Percentiles rank a stretch among this genome's conserved stretches.
These are phyloP conservation scores for Ganaspis brasiliensis DNA, from an alignment of 2,888 invertebrate species.

Conservation along the genomic window DNA sequence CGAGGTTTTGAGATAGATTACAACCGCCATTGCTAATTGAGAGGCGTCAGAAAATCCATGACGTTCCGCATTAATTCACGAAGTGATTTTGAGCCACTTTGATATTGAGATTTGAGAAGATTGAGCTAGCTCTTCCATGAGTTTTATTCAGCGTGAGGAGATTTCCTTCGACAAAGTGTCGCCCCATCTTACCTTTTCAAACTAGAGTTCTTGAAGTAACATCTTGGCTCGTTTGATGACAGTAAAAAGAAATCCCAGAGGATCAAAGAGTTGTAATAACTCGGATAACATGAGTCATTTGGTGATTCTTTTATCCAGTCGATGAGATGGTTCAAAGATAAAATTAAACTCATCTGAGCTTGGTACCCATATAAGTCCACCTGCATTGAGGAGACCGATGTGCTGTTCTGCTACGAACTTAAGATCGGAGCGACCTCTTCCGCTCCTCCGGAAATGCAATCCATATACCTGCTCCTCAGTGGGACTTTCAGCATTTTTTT, in stretches of 20 bases:
- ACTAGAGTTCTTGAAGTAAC: constrained; percentile 51
- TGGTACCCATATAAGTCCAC: constrained; percentile 49
- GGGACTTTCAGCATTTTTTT: too few relatives aligned
- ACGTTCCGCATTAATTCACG: too few relatives aligned
- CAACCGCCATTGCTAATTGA: too few relatives aligned
- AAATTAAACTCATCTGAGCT: neutral
- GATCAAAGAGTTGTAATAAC: constrained; percentile 51
- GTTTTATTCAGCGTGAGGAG: constrained; percentile 40
- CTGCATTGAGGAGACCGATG: constrained; percentile 42
- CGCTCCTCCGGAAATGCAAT: constrained; percentile 32
- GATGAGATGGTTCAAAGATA: neutral
- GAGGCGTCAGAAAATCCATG: too few relatives aligned
- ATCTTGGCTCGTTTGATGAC: constrained; percentile 46
- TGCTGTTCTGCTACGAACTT: constrained; percentile 41
- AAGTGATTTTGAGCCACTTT: constrained; percentile 53
- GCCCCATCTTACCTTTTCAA: constrained; percentile 54
- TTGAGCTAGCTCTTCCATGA: constrained; percentile 51
- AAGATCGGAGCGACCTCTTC: neutral
- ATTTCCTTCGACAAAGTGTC: constrained; percentile 46
- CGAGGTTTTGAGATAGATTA: too few relatives aligned
- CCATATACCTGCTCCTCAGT: constrained; percentile 43
- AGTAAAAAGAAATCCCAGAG: constrained; percentile 52
- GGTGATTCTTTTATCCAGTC: constrained; percentile 12
- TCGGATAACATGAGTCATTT: constrained; percentile 46
- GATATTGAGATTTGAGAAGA: constrained; percentile 50